These are phyloP conservation scores for Calliphora vicina DNA, from an alignment of 1,140 invertebrate species.

Conservation along the genomic window DNA sequence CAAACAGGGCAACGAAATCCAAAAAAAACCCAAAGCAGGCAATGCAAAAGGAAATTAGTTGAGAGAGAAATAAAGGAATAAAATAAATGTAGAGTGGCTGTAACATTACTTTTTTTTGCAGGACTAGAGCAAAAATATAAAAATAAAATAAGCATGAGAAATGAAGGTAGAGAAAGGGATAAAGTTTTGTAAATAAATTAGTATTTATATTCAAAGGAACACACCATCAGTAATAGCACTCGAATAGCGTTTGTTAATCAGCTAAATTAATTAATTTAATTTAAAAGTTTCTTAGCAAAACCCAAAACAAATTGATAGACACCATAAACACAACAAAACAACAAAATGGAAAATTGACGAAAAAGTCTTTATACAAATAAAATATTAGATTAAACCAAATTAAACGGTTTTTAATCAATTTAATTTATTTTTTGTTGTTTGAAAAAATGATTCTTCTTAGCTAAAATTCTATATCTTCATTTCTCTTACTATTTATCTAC, in stretches of 20 bases:
- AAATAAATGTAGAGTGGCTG: background rate
- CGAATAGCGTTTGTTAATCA: conserved; percentile 22
- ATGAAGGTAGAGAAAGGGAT: background rate
- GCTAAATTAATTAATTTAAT: conserved; percentile 30
- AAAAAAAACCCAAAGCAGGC: background rate
- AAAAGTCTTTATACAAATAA: background rate
- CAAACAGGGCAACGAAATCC: background rate
- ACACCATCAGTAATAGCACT: background rate
- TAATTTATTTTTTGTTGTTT: background rate
- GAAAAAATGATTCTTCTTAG: background rate
- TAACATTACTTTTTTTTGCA: background rate
- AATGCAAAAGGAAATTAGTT: background rate
- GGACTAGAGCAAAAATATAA: background rate
- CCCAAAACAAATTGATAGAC: background rate
- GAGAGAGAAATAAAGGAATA: conserved; percentile 2
- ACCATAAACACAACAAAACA: no score
- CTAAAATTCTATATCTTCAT: no score
- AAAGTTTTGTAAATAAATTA: conserved; percentile 20
- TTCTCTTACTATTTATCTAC: no score
- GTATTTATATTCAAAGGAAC: conserved; percentile 23
- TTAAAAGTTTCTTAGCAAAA: conserved; percentile 15
- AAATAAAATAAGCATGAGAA: background rate
- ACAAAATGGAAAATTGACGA: background rate
- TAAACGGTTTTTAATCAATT: conserved; percentile 3
- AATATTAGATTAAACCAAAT: background rate